Conservation (phyloP, 2,888 invertebrate species). For the Allygus modestus region DNA sequence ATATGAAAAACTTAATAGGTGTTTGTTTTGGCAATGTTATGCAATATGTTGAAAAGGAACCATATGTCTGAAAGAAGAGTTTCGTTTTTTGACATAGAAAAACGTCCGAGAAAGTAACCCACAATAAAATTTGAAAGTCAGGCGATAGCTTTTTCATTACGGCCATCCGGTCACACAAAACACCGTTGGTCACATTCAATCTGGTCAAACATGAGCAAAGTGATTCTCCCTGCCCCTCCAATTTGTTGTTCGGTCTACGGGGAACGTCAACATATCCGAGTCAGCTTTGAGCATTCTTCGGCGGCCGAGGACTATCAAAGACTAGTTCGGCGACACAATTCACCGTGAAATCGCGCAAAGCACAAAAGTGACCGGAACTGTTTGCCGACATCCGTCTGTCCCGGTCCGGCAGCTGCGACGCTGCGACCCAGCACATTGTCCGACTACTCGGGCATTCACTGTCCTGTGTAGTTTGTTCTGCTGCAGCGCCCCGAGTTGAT, state of each 20-base stretch:
- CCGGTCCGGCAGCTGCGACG: constrained; percentile 4
- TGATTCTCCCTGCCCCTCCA: constrained; percentile 12
- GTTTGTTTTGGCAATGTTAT: too few relatives aligned
- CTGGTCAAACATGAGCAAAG: neutral
- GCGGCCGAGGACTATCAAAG: constrained; percentile 17
- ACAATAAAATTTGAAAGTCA: too few relatives aligned
- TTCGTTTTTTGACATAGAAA: too few relatives aligned
- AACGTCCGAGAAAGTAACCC: too few relatives aligned
- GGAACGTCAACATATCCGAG: constrained; percentile 23
- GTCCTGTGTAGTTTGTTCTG: neutral
- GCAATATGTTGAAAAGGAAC: too few relatives aligned
- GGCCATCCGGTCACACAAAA: neutral
- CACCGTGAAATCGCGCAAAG: constrained; percentile 31
- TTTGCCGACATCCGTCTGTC: constrained; percentile 30
- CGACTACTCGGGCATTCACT: too few relatives aligned
- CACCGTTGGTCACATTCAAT: neutral
- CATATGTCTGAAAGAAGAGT: too few relatives aligned
- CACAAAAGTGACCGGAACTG: constrained; percentile 31
- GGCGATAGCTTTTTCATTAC: neutral
- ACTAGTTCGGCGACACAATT: constrained; percentile 19
- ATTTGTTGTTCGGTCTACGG: constrained; percentile 17
- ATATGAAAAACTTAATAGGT: too few relatives aligned
- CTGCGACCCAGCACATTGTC: too few relatives aligned
- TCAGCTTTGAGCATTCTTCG: constrained; percentile 20
- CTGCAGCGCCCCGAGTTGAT: neutral